Base-by-base conservation (phyloP, 2,888 invertebrate species). In the Parnassius smintheus region DNA sequence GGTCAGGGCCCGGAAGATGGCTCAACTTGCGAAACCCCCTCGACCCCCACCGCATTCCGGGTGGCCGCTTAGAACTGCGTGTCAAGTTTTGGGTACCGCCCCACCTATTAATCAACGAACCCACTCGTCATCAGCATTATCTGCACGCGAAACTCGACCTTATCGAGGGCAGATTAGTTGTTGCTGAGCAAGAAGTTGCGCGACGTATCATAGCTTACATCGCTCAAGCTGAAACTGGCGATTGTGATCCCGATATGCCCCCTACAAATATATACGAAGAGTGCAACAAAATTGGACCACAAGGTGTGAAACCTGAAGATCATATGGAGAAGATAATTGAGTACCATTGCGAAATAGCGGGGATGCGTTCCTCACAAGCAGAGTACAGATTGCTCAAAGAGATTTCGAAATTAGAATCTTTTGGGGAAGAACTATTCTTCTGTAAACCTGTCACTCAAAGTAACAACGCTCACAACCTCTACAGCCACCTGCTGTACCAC, bases 21-120 rank as follows among this genome's bases (percentile, higher is more conserved):
- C 91, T 97, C 68, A 98, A 98, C 84, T 88, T 97, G 75, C 93
- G 97, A 67, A 98, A 98, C 88, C 95, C 95, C 56, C 93, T 96
- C 69, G 95, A 95, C 77, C 93, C 95, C 65, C 96, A 96, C 80
- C 93, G 95, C 65, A 93, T 93, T 62, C 94, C 95, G 62, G 88
- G 88, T 49, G 93, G 94, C 66, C 92, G 95, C 56, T 93, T 96
- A 69, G 94, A 94, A 69, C 89, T 96, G 64, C 91, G 95, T 70
- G 96, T 97, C 72, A 98, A 98, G 86, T 98, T 97, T 92, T 97
- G 97, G 96, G 97, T 98, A 53, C 96, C 96, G 2, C 97, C 97
- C 2, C 97, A 97, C 85, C 94, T 95, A 65, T 93, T 98, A 66
- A 94, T 97, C 67, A 96, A 97, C 85, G 96, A 96, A 79, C 94